Percentiles rank a stretch among this genome's conserved stretches.
Evolutionary conservation across 2,113 vertebrate species (phyloP).

Genomic region (Urocolius indicus): DNA sequence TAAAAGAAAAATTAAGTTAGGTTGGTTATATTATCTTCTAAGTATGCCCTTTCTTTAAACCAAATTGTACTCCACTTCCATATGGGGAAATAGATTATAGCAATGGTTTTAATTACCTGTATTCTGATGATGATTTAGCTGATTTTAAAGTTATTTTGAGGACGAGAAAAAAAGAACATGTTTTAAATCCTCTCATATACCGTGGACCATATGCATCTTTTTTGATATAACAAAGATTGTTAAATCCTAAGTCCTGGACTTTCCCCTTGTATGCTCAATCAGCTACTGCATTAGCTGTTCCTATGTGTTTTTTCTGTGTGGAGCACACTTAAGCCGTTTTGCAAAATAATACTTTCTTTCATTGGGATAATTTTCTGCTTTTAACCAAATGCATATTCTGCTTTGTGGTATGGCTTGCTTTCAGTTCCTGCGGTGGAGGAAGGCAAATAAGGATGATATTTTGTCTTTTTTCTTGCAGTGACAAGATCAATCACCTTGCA

Average conservation of each 20-base stretch:
- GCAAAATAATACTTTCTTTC: neutral
- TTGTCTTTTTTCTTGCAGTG: accelerated
- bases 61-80: neutral
- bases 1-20: neutral
- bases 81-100: neutral
- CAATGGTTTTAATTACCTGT: neutral
- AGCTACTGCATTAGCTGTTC: neutral
- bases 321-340: neutral
- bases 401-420: neutral
- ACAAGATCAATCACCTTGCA: neutral
- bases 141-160: constrained; percentile 21
- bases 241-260: neutral
- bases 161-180: neutral
- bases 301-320: neutral
- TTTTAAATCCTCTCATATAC: neutral
- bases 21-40: neutral
- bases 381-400: neutral
- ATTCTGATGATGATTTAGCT: neutral
- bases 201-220: neutral
- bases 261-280: neutral
- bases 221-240: neutral
- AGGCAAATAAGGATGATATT: neutral
- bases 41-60: neutral
- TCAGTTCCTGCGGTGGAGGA: neutral
- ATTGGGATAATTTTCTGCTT: neutral